Evolutionary conservation across 2,113 vertebrate genomes (phyloP), one percentile per base, ranked within the genome.

Genomic region (Sinocyclocheilus anshuiensis): DNA sequence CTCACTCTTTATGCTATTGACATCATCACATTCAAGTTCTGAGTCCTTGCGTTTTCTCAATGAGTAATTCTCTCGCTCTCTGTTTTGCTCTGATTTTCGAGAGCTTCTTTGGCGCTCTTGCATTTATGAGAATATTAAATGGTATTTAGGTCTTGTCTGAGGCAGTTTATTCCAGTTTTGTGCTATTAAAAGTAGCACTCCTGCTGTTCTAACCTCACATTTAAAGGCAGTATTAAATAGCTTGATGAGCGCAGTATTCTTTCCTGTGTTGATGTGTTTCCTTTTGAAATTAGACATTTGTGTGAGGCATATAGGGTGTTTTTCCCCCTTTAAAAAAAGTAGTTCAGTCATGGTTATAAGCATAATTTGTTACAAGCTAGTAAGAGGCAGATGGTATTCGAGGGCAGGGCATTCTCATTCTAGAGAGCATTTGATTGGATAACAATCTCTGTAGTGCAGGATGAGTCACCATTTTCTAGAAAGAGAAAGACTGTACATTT

Each of bases 31-130:
- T 50, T 82, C 81, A 71, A 69, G 15, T 71, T 67, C 45, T 74
- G 82, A 84, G 82, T 74, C 69, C 69, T 74, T 74, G 82, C 12
- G 4, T 33, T 59, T 59, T 81, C 84, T 86, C 84, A 80, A 39
- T 86, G 77, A 80, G 57, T 81, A 79, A 81, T 71, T 86, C 22
- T 74, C 50, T 55, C 61, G 45, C 33, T 81, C 78, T 81, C 65
- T 50, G 29, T 83, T 72, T 72, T 72, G 48, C 63, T 69, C 39
- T 50, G 79, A 67, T 67, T 67, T 61, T 65, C n/a, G 13, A 61
- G 85, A 63, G 69, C 50, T 63, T 20, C 29, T 81, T 83, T 20
- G 20, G 36, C 11, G 18, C 59, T 36, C 20, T 22, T 76, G 59
- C 75, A 22, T 72, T 63, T 20, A 24, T 13, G 33, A 45, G 29